Conservation (phyloP, 2,113 vertebrate species). For the Cariama cristata region DNA sequence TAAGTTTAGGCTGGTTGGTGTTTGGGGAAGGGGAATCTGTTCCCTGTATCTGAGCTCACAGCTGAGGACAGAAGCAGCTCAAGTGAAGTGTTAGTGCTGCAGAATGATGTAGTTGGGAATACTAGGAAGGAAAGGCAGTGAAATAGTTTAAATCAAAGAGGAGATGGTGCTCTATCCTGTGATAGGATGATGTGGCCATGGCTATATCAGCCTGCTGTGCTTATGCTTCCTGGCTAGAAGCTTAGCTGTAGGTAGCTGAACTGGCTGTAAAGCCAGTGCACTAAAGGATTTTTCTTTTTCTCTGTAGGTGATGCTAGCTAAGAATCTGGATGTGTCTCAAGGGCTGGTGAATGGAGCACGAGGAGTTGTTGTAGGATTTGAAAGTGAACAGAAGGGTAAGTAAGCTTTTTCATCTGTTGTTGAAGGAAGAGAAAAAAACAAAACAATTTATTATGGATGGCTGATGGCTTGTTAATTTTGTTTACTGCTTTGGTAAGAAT, state of each 20-base stretch:
- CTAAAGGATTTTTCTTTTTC: background rate
- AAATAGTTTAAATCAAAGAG: background rate
- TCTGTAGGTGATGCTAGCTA: conserved; percentile 94
- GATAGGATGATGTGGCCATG: background rate
- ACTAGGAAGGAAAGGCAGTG: background rate
- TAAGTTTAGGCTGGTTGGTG: background rate
- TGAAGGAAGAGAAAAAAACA: background rate
- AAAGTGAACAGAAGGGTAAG: conserved; percentile 84
- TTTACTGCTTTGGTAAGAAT: background rate
- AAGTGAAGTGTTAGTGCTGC: background rate
- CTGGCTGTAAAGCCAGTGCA: background rate
- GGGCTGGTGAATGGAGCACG: conserved; percentile 95
- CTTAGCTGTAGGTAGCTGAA: background rate
- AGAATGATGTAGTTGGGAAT: background rate
- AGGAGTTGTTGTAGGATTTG: conserved; percentile 89
- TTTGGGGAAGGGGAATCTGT: background rate
- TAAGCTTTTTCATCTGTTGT: background rate
- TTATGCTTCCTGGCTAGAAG: background rate
- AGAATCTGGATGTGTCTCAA: conserved; percentile 90
- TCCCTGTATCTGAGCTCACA: background rate
- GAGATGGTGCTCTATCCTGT: background rate
- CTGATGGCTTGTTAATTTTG: background rate
- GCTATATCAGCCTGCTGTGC: background rate
- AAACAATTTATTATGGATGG: background rate
- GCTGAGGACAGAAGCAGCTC: background rate